Evolutionary conservation across 2,797 vertebrate genomes (phyloP).

Genomic region (Tinamus major): DNA sequence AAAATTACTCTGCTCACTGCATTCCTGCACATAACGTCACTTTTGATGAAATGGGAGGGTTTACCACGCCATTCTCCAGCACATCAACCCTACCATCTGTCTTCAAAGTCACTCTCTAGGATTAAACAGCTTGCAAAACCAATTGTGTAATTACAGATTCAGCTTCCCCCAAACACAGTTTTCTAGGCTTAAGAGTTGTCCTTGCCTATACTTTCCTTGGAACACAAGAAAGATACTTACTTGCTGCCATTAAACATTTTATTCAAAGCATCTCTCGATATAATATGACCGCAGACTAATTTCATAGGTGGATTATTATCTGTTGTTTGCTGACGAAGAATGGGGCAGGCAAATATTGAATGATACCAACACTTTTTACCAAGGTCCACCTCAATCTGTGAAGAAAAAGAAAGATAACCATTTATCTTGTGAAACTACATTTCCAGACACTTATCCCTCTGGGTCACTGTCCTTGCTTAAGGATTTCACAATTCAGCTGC

Average conservation of each 20-base stretch:
- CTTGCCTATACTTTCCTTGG: not conserved
- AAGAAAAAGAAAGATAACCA: slow-evolving; percentile 10
- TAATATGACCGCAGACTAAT: slow-evolving; percentile 88
- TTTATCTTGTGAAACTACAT: not conserved
- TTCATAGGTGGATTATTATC: slow-evolving; percentile 89
- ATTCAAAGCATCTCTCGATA: slow-evolving; percentile 89
- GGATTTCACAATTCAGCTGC: not conserved
- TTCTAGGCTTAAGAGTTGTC: not conserved
- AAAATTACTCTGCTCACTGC: not conserved
- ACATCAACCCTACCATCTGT: not conserved
- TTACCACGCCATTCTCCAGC: not conserved
- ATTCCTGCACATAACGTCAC: not conserved
- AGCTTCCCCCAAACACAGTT: not conserved
- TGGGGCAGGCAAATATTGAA: slow-evolving; percentile 89
- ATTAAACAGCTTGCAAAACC: not conserved
- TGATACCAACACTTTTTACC: slow-evolving; percentile 90
- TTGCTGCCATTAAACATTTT: slow-evolving; percentile 92
- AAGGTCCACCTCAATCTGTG: slow-evolving; percentile 88
- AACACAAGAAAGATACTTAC: slow-evolving; percentile 77
- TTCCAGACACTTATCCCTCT: not conserved
- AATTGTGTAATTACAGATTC: not conserved
- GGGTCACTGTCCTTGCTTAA: not conserved
- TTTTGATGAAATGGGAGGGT: not conserved
- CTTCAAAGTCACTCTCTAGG: not conserved
- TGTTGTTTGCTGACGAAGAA: slow-evolving; percentile 89